Evolutionary conservation across 2,113 vertebrate species (phyloP).

Genomic region (Sarotherodon lohbergeri): DNA sequence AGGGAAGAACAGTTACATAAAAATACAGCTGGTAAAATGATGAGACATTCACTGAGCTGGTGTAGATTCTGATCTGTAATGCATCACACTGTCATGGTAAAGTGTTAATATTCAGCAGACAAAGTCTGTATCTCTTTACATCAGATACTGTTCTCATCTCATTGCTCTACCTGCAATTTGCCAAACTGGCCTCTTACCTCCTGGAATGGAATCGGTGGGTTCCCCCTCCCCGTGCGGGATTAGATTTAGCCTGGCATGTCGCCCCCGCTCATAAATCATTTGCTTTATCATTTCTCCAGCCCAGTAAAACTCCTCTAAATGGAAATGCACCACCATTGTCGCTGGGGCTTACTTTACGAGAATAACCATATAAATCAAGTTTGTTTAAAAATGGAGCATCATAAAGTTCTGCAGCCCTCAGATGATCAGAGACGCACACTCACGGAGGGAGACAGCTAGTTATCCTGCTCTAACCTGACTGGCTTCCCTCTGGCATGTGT

Average conservation of each 20-base stretch:
- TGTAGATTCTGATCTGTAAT: neutral
- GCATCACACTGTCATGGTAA: neutral
- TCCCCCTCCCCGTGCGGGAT: neutral
- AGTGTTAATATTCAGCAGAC: conserved; percentile 16
- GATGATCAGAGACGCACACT: neutral
- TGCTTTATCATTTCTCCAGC: conserved; percentile 45
- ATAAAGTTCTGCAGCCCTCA: neutral
- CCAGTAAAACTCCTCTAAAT: conserved; percentile 64
- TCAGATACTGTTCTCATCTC: conserved; percentile 9
- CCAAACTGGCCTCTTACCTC: conserved; percentile 19
- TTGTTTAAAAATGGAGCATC: conserved; percentile 22
- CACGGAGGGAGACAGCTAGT: neutral
- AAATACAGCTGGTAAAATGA: neutral
- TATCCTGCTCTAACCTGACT: neutral
- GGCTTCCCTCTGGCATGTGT: conserved; percentile 4
- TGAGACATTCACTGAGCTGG: neutral
- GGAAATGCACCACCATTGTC: conserved; percentile 52
- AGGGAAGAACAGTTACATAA: neutral
- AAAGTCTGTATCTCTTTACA: neutral
- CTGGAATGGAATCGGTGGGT: neutral
- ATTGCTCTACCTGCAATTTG: conserved; percentile 18
- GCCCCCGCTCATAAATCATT: conserved; percentile 57
- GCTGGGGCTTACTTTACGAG: conserved; percentile 32
- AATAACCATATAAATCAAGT: conserved; percentile 50
- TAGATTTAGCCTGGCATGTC: conserved; percentile 33